Evolutionary conservation across 2,888 invertebrate genomes (phyloP).

Genomic region (Scotopteryx bipunctaria): DNA sequence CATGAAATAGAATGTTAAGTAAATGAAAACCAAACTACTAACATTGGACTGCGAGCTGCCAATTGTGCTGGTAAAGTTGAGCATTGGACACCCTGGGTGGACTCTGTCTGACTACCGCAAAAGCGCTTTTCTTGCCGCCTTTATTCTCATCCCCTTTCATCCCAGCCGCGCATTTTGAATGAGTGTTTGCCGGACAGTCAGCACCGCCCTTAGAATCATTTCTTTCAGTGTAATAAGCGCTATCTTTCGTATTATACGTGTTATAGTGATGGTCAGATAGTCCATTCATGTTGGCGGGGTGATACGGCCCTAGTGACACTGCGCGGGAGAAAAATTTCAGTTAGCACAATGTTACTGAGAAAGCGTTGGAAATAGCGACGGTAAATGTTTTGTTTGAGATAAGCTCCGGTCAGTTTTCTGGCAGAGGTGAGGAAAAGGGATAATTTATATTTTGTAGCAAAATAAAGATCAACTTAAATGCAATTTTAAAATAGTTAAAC

Average conservation of each 20-base stretch:
- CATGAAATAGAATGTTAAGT: slow-evolving; percentile 27
- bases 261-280: slow-evolving; percentile 78
- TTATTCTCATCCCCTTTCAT: slow-evolving; percentile 73
- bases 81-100: slow-evolving; percentile 76
- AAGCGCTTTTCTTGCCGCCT: slow-evolving; percentile 84
- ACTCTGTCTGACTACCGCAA: slow-evolving; percentile 85
- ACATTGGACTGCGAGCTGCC: slow-evolving; percentile 87
- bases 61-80: slow-evolving; percentile 65
- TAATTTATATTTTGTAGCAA: slow-evolving; percentile 8
- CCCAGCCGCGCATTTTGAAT: slow-evolving; percentile 74
- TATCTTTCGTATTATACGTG: slow-evolving; percentile 80
- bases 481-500: too few relatives aligned
- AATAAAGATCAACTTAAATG: background rate
- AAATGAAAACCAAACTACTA: slow-evolving; percentile 78
- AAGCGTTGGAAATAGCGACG: slow-evolving; percentile 56
- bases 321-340: slow-evolving; percentile 60
- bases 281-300: slow-evolving; percentile 76
- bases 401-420: slow-evolving; percentile 34
- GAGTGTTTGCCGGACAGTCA: slow-evolving; percentile 79
- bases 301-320: slow-evolving; percentile 80
- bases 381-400: slow-evolving; percentile 45
- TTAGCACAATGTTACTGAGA: slow-evolving; percentile 77
- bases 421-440: slow-evolving; percentile 30
- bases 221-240: slow-evolving; percentile 78
- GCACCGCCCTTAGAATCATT: slow-evolving; percentile 70